Evolutionary conservation across 2,797 vertebrate genomes (phyloP).

Genomic region (Girardinus metallicus): DNA sequence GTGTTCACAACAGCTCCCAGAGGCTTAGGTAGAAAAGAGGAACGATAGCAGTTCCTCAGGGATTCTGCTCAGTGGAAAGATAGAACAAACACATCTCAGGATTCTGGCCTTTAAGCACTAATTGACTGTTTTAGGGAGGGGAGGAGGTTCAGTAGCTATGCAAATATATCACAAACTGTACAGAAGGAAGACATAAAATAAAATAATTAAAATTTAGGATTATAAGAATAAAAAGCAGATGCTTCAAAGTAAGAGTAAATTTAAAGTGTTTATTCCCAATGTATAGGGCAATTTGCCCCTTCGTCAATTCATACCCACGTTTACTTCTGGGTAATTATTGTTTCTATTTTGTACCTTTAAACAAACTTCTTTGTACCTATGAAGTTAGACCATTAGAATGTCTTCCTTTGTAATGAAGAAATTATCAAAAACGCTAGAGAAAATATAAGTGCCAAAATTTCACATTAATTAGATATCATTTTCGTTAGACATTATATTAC

Average conservation of each 20-base stretch:
- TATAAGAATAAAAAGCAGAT: neutral
- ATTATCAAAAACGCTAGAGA: neutral
- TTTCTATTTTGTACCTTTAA: neutral
- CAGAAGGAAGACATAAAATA: neutral
- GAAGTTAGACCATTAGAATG: neutral
- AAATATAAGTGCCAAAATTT: neutral
- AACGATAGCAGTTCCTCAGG: conserved; percentile 8
- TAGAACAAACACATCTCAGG: conserved; percentile 9
- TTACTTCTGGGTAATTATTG: neutral
- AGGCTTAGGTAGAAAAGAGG: conserved; percentile 27
- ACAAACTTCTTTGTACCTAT: neutral
- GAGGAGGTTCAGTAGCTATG: neutral
- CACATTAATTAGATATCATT: neutral
- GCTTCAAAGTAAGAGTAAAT: neutral
- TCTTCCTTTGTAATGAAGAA: neutral
- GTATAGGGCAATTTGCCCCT: neutral
- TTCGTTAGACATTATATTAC: too few relatives aligned
- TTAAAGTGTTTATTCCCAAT: neutral
- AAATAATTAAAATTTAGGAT: neutral
- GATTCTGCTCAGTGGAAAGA: conserved; percentile 20
- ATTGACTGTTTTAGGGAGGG: conserved; percentile 3
- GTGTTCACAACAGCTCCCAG: conserved; percentile 4
- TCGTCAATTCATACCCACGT: neutral
- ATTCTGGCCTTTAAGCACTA: neutral
- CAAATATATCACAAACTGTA: neutral